Conservation (phyloP, 2,888 invertebrate species). For the Horisme vitalbata region DNA sequence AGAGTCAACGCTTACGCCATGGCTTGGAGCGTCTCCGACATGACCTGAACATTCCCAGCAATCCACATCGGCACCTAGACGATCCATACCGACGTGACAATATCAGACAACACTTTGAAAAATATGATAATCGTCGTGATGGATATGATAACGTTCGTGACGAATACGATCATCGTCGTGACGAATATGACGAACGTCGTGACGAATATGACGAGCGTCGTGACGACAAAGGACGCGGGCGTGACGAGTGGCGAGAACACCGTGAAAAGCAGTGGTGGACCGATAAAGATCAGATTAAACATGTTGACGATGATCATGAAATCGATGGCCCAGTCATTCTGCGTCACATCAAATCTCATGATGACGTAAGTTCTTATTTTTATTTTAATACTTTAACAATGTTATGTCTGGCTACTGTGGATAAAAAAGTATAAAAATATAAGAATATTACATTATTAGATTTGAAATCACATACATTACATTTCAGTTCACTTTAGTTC, state of each 20-base stretch:
- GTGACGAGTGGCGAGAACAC: conserved; percentile 1
- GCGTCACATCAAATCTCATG: conserved; percentile 36
- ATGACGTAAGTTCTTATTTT: conserved; percentile 33
- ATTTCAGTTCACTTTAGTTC: too few species aligned
- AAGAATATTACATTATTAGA: too few species aligned
- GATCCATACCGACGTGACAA: conserved; percentile 13
- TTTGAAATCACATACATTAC: too few species aligned
- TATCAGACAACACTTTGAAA: neutral
- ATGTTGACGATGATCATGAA: conserved; percentile 29
- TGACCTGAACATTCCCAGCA: conserved; percentile 11
- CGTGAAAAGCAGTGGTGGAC: conserved; percentile 16
- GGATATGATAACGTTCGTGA: neutral
- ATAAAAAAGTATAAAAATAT: too few species aligned
- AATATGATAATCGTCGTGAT: conserved; percentile 1
- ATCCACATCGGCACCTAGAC: conserved; percentile 14
- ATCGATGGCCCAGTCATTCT: conserved; percentile 39
- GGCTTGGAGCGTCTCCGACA: conserved; percentile 20
- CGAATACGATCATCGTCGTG: neutral
- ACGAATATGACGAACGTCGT: neutral
- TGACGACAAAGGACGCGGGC: neutral
- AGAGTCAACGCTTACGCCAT: conserved; percentile 19
- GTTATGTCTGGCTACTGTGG: too few species aligned
- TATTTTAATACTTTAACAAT: too few species aligned
- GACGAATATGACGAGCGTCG: conserved; percentile 16
- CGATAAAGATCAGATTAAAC: conserved; percentile 12